Base-by-base conservation (phyloP, 2,888 invertebrate genomes). In the Nasonia oneida region DNA sequence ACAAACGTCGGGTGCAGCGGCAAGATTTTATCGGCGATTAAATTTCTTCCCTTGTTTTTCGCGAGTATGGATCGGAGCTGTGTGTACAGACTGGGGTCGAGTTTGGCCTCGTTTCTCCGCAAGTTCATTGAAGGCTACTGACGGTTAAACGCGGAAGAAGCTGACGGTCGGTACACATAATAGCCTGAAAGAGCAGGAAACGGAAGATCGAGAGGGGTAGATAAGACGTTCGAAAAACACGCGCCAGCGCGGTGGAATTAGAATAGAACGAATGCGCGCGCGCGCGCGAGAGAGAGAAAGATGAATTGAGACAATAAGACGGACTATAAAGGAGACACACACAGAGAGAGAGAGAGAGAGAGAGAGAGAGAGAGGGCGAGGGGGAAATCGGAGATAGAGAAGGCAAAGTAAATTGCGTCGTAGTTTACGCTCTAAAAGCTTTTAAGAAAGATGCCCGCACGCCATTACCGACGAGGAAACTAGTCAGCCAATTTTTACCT, bases 401-500 rank as follows among this genome's bases (percentile, higher is more conserved):
- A 33, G 71, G 29, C 23, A 71, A 81, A 85, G 79, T 85, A 85
- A 85, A 85, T 85, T 85, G 78, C 74, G 78, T 74, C 57, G 85
- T 71, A 82, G 85, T 79, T 85, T 85, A 82, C 67, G 85, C 82
- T 85, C 82, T 85, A 85, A 82, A 85, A 85, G 82, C 85, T 79
- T 67, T 82, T 75, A 74, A 78, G 77, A 74, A 85, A 78, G 82
- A 78, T 50, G 47, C 83, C 42, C 33, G 33, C 37, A 10, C 47
- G 18, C n/a, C 42, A 61, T 61, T 71, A 78, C 42, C 33, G 53
- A 23, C 14, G 42, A 61, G 61, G 73, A 83, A 83, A 78, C 77
- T 75, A 84, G 67, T 81, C 76, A 29, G 85, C 85, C 81, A 85
- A 85, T 85, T 85, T 85, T 85, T 85, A 77, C 81, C 81, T 73